Base-by-base conservation (phyloP, 2,797 vertebrate species). In the Alca torda region DNA sequence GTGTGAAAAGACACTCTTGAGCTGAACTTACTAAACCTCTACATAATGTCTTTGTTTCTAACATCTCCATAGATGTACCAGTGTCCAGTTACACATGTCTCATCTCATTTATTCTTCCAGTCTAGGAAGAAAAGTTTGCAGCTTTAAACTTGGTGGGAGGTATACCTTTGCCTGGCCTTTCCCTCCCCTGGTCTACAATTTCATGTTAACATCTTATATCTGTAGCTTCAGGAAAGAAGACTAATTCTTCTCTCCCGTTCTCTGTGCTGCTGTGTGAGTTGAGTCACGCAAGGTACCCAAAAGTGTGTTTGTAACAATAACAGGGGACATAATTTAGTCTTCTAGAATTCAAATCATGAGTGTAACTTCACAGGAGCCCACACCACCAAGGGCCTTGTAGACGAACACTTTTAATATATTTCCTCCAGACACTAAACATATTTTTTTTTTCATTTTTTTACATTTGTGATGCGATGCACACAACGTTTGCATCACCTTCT, bases 201-300 rank as follows among this genome's bases (percentile, higher is more conserved):
- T 80, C 78, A 87, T 48, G 39, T 61, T 78, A 65, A 75, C 6
- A 5, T 51, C 50, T 80, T 48, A 0, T 77, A 75, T 24, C n/a
- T 85, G 25, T 81, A 89, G 78, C 75, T 95, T 84, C 84, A 92
- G 93, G 88, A 95, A 89, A 78, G 24, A 80, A 68, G 78, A 39
- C 14, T 41, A 54, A 91, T 72, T 76, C 81, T 82, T 79, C 53
- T 53, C 48, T 83, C 81, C 50, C 43, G 73, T 74, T 57, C 46
- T 35, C 50, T 24, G 39, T n/a, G 28, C 18, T 19, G 25, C 50
- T 54, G 8, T 19, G 60, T 59, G 75, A 94, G 35, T 45, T 43
- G 41, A 86, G 39, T 53, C 87, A 74, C 5, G 18, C 35, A 43
- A 76, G 72, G 70, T 56, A 78, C 35, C 80, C 65, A 85, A 30